Evolutionary conservation across 2,113 vertebrate genomes (phyloP), one percentile per base, ranked within the genome.

Genomic region (Lucifuga dentata): DNA sequence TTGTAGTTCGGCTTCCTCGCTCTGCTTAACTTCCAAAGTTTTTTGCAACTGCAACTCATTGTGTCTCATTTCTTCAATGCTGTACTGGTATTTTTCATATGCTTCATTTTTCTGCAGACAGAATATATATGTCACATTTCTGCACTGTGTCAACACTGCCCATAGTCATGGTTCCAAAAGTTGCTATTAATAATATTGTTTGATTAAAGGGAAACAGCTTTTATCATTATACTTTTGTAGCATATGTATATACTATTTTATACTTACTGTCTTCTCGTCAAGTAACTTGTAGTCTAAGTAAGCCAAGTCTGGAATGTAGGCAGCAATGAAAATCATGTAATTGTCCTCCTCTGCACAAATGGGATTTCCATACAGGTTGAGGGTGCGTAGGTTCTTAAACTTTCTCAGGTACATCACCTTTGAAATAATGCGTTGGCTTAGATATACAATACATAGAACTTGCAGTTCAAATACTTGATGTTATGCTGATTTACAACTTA

Each of bases 291-390:
- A 94, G 88, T 99, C 95, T 45, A 99, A 88, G 70, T 90, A 95
- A 11, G 81, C 89, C 26, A 99, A 86, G 7, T 93, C 82, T 35
- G 95, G 93, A 21, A 99, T 91, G 68, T 95, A 86, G 53, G 94
- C 95, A 5, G 89, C 80, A 15, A 96, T 79, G 59, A 94, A 96
- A 11, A 85, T 44, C 4, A 1, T 81, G 66, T 96, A 97, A 9
- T 79, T 72, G 11, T 94, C 91, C 0, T 86, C 46, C 0, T 93
- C 52, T n/a, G n/a, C n/a, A 0, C 90, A 87, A 13, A 95, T 13
- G 1, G 95, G 94, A 77, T 99, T 99, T 70, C 95, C 96, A 0
- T 7, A 19, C 1, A 99, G 90, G 67, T 89, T 94, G 76, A 99
- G 70, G 0, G 89, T 83, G 43, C 86, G 87, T 43, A 99, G 59